phyloP scores from a whole-genome alignment of 2,888 invertebrate genomes.

The Cinara cedri region DNA sequence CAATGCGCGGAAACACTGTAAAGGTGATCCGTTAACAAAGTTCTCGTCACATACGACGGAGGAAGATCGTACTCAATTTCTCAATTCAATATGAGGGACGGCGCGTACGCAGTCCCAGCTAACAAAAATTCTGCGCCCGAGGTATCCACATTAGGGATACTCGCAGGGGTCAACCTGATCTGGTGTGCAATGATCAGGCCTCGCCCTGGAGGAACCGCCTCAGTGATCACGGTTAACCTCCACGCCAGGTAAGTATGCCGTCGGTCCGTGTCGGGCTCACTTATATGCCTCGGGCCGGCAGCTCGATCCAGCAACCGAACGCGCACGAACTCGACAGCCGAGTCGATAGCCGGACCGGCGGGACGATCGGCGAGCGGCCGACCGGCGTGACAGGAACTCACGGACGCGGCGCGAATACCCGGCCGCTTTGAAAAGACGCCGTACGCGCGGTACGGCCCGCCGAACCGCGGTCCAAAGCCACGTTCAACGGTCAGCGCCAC shows the following conservation, averaged over 20 bases:
- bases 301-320: conserved; percentile 59
- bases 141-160: conserved; percentile 76
- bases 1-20: too few species aligned
- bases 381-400: not conserved
- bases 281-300: not conserved
- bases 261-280: not conserved
- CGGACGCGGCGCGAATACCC: not conserved
- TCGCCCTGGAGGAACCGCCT: conserved; percentile 75
- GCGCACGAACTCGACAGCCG: not conserved
- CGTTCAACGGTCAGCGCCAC: too few species aligned
- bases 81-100: conserved; percentile 46
- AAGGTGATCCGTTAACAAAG: too few species aligned
- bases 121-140: conserved; percentile 64
- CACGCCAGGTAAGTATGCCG: conserved; percentile 65
- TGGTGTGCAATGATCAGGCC: conserved; percentile 72
- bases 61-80: too few species aligned
- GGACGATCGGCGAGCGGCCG: fast-evolving
- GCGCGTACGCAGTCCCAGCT: conserved; percentile 57
- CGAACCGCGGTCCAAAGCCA: not conserved
- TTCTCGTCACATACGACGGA: too few species aligned
- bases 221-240: conserved; percentile 72
- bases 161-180: conserved; percentile 60
- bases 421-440: not conserved
- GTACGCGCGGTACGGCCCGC: not conserved
- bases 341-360: too few species aligned